Base-by-base conservation (phyloP, 2,888 invertebrate genomes). In the Calameuta idolon region DNA sequence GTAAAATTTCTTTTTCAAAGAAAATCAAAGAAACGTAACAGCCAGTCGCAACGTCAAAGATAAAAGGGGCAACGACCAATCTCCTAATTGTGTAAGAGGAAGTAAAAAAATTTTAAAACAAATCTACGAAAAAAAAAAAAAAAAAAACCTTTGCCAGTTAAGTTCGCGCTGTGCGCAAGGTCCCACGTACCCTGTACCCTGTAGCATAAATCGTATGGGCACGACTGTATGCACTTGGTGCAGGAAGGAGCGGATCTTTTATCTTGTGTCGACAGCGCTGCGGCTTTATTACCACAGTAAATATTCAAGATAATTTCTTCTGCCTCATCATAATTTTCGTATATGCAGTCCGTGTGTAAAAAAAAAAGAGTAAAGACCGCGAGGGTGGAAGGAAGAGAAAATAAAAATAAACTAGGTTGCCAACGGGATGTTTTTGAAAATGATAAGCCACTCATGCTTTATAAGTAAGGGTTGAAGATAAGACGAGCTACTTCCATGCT, bases 281-380 rank as follows among this genome's bases (percentile, higher is more conserved):
- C 34, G 30, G 69, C 75, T 75, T 78, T 78, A 78, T 78, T 78
- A 75, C 78, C 75, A 73, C 34, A 75, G 78, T 55, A 78, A 78
- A 78, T 73, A 78, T 71, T 11, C 30, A 12, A 75, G 78, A 78
- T 78, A 76, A 78, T 78, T 73, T 73, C 75, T 75, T 76, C 31
- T 76, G 30, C 75, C 73, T 68, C 75, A 35, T 69, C 68, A 15
- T 73, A 34, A 40, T 40, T 40, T 40, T 40, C 40, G 40, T 40
- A 40, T 40, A 15, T 40, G 40, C 40, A 5, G 15, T 40, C 40
- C 15, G 40, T 40, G 40, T 40, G 40, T 40, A 40, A 40, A 40
- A 40, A 40, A 40, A 40, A 40, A 4, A 12, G 4, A 12, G 15
- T 15, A 4, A 4, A 5, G 15, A 5, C 15, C 15, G 0, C 12